Conservation (phyloP, 2,888 invertebrate genomes). For the Zygothrica quintamaculata region DNA sequence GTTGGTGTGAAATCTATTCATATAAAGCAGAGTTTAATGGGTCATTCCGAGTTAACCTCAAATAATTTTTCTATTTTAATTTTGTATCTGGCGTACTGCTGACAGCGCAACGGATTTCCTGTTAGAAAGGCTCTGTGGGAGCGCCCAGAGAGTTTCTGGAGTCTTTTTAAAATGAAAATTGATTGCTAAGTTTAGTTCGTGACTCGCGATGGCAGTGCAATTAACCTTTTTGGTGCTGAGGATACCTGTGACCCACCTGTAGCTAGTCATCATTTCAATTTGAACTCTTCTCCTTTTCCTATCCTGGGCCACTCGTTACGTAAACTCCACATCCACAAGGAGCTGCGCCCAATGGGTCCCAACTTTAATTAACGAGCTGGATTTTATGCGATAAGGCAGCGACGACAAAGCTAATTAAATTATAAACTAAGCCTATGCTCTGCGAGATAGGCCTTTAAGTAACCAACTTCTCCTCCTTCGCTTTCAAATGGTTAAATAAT, state of each 20-base stretch:
- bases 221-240: conserved; percentile 59
- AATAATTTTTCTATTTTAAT: conserved; percentile 47
- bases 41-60: conserved; percentile 63
- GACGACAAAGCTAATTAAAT: conserved; percentile 72
- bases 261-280: conserved; percentile 38
- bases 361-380: conserved; percentile 57
- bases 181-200: conserved; percentile 65
- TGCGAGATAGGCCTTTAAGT: too few relatives aligned
- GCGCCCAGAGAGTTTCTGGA: conserved; percentile 16
- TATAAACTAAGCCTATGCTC: conserved; percentile 55
- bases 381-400: conserved; percentile 54
- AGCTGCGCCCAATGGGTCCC: conserved; percentile 3
- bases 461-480: conserved; percentile 7
- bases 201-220: conserved; percentile 67
- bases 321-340: conserved; percentile 33
- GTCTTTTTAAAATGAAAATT: conserved; percentile 56
- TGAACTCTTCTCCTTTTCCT: conserved; percentile 48
- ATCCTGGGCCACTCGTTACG: conserved; percentile 47
- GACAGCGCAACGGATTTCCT: conserved; percentile 68
- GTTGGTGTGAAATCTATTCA: conserved; percentile 69
- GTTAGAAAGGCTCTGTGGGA: conserved; percentile 72
- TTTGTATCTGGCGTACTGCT: conserved; percentile 6
- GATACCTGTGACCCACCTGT: conserved; percentile 61
- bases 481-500: conserved; percentile 55
- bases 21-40: conserved; percentile 55